Evolutionary conservation across 2,797 vertebrate species (phyloP).

Genomic region (Amphiprion clarkii): DNA sequence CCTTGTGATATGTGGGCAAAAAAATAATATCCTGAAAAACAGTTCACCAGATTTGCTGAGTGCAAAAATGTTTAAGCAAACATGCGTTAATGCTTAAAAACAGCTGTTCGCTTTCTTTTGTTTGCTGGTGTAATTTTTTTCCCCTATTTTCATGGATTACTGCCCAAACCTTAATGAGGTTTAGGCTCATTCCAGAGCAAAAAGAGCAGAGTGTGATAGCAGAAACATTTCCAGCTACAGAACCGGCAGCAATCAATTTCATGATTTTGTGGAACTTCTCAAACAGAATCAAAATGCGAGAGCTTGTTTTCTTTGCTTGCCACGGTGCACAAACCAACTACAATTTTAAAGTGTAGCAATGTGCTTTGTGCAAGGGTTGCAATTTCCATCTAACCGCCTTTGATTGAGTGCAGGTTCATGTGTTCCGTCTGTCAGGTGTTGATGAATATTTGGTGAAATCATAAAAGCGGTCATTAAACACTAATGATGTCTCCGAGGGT

Average conservation of each 20-base stretch:
- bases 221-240: not conserved
- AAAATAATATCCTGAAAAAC: not conserved
- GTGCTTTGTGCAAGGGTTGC: not conserved
- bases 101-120: conserved; percentile 29
- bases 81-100: conserved; percentile 52
- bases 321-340: not conserved
- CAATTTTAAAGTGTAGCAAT: not conserved
- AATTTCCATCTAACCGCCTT: not conserved
- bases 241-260: not conserved
- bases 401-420: not conserved
- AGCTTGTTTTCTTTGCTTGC: not conserved
- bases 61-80: conserved; percentile 18
- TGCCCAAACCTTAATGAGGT: conserved; percentile 29
- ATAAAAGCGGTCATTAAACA: not conserved
- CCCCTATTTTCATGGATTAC: conserved; percentile 19
- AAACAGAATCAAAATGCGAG: not conserved
- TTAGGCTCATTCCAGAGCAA: conserved; percentile 28
- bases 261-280: not conserved
- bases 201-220: conserved; percentile 17
- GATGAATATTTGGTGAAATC: conserved; percentile 9
- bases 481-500: not conserved
- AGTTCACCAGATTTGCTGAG: not conserved
- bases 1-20: not conserved
- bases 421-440: not conserved
- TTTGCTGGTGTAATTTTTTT: conserved; percentile 25